Conservation (phyloP, 2,797 vertebrate genomes). For the Arnoldichthys spilopterus region DNA sequence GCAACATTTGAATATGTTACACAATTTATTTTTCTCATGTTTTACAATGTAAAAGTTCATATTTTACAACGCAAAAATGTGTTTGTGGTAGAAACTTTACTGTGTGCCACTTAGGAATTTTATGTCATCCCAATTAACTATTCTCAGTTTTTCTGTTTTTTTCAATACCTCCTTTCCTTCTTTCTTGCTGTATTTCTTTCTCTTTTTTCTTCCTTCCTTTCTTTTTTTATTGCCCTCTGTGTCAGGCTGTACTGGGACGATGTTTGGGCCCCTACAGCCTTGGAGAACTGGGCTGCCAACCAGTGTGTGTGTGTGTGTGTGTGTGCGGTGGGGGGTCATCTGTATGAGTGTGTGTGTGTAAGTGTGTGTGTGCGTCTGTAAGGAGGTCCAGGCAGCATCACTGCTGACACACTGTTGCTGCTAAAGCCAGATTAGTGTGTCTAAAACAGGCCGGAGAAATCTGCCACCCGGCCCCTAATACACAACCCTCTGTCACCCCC, state of each 20-base stretch:
- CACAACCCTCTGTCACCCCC: conserved; percentile 59
- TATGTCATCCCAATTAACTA: neutral
- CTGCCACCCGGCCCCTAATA: conserved; percentile 80
- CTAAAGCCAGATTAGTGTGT: conserved; percentile 84
- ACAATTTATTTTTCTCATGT: too few relatives aligned
- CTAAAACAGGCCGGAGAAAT: conserved; percentile 82
- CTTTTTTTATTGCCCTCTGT: neutral
- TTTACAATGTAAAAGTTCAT: too few relatives aligned
- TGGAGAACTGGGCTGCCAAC: neutral
- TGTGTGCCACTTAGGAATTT: neutral
- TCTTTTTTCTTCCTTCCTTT: neutral
- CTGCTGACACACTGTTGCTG: conserved; percentile 79
- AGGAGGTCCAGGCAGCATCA: conserved; percentile 41
- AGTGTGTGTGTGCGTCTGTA: conserved; percentile 18
- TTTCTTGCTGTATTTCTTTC: too few relatives aligned
- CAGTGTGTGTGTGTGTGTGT: neutral
- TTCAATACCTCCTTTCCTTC: neutral
- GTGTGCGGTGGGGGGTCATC: conserved; percentile 10
- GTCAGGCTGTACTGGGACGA: neutral
- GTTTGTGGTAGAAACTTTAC: too few relatives aligned
- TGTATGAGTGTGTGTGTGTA: conserved; percentile 8
- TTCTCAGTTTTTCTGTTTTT: neutral
- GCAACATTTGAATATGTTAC: too few relatives aligned
- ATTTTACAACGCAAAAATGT: too few relatives aligned
- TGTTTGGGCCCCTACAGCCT: neutral